Evolutionary conservation across 2,888 invertebrate species (phyloP).

Genomic region (Nephrotoma flavescens): DNA sequence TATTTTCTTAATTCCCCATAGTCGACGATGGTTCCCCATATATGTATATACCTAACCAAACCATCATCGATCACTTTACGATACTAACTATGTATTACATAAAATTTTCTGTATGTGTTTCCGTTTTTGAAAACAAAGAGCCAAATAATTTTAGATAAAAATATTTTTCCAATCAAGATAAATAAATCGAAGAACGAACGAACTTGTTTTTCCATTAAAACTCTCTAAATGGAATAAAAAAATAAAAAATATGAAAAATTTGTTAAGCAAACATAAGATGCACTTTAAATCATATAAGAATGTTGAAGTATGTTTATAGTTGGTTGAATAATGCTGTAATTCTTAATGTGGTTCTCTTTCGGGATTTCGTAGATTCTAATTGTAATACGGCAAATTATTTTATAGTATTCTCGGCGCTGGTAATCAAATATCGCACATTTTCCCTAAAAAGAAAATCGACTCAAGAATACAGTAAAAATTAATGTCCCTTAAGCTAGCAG

Average conservation of each 20-base stretch:
- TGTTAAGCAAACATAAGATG: neutral
- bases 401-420: too few species aligned
- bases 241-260: neutral
- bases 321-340: too few species aligned
- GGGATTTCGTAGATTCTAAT: too few species aligned
- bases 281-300: too few species aligned
- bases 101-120: neutral
- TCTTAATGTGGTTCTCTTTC: too few species aligned
- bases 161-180: neutral
- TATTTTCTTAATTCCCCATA: neutral
- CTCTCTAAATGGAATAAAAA: neutral
- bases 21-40: neutral
- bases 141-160: neutral
- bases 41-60: neutral
- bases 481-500: too few species aligned
- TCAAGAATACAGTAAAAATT: too few species aligned
- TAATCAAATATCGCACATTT: too few species aligned
- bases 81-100: neutral
- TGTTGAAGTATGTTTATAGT: too few species aligned
- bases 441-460: too few species aligned
- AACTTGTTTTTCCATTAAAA: neutral
- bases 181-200: neutral
- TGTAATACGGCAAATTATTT: too few species aligned
- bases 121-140: neutral
- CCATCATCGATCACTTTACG: neutral